These are phyloP conservation scores for Denticeps clupeoides DNA, from an alignment of 2,797 vertebrate species.

Conservation along the genomic window DNA sequence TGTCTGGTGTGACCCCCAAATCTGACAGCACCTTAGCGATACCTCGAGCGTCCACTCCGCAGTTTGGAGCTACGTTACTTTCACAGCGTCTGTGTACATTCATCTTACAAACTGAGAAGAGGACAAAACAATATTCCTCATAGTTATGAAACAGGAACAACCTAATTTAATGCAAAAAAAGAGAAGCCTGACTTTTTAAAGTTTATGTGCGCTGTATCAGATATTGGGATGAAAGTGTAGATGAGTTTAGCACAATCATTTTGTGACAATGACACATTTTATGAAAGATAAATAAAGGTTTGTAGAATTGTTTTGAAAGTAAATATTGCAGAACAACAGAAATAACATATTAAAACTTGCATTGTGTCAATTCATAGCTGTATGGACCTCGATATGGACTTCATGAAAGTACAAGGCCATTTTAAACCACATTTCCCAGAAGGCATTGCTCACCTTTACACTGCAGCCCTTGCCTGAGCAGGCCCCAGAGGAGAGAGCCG, in stretches of 20 bases:
- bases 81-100: slow-evolving; percentile 94
- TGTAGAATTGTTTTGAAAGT: no score
- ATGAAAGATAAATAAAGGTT: no score
- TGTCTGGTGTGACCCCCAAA: slow-evolving; percentile 91
- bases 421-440: neutral
- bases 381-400: neutral
- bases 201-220: no score
- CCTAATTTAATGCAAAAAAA: no score
- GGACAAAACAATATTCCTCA: no score
- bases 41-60: slow-evolving; percentile 85
- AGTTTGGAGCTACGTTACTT: slow-evolving; percentile 90
- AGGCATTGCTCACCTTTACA: slow-evolving; percentile 75
- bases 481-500: slow-evolving; percentile 88
- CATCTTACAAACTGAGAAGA: slow-evolving; percentile 84
- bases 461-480: slow-evolving; percentile 86
- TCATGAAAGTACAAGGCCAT: neutral
- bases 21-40: slow-evolving; percentile 92
- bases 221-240: no score
- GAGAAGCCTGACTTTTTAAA: no score
- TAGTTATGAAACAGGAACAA: no score
- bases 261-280: no score
- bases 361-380: neutral
- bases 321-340: no score
- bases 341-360: no score
- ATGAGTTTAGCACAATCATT: no score